These are phyloP conservation scores for Neoscelio sp. DNA, from an alignment of 2,888 invertebrate genomes.

Conservation along the genomic window DNA sequence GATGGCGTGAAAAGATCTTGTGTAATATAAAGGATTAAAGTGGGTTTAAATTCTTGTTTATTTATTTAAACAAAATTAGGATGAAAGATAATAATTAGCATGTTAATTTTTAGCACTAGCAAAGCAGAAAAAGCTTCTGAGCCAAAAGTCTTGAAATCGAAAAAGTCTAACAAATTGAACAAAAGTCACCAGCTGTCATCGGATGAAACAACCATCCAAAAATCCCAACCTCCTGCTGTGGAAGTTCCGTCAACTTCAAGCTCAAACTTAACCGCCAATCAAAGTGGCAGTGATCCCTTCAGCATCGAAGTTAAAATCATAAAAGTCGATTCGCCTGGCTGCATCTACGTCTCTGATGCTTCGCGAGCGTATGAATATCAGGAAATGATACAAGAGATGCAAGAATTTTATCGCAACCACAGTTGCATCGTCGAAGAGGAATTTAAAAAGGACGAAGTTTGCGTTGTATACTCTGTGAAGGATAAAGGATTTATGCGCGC, in stretches of 20 bases:
- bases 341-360: constrained; percentile 86
- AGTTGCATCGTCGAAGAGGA: constrained; percentile 43
- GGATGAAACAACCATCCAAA: too few relatives aligned
- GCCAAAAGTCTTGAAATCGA: too few relatives aligned
- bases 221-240: too few relatives aligned
- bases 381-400: constrained; percentile 84
- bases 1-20: background rate
- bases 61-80: too few relatives aligned
- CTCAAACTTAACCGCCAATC: too few relatives aligned
- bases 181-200: too few relatives aligned
- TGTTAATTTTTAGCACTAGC: background rate
- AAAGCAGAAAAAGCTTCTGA: background rate
- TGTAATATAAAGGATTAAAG: background rate
- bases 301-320: constrained; percentile 84
- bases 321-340: constrained; percentile 85
- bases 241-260: too few relatives aligned
- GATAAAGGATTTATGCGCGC: constrained; percentile 88
- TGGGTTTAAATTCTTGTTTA: too few relatives aligned
- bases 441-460: constrained; percentile 82
- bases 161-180: too few relatives aligned
- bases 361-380: constrained; percentile 83
- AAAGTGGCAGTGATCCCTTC: constrained; percentile 79
- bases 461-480: constrained; percentile 83
- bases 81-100: background rate
- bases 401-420: constrained; percentile 84